Evolutionary conservation across 2,113 vertebrate species (phyloP).

Genomic region (Alexandromys fortis): DNA sequence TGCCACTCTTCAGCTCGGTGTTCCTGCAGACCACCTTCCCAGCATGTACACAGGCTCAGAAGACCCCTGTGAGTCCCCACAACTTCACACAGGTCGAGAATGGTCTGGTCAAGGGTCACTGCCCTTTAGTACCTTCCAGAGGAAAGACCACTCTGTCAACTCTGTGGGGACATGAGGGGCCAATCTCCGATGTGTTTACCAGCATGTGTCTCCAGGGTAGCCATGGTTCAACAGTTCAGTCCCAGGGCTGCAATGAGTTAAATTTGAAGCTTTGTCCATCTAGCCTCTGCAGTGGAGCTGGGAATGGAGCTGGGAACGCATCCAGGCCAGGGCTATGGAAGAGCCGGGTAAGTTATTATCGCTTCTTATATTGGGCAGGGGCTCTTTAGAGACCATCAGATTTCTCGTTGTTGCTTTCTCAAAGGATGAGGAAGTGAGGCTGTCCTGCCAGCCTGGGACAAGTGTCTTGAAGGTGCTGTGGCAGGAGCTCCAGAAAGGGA

Average conservation of each 20-base stretch:
- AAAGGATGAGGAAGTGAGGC: neutral
- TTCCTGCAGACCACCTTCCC: fast-evolving
- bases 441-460: neutral
- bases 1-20: fast-evolving
- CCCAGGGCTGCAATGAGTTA: neutral
- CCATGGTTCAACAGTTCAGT: neutral
- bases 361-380: fast-evolving
- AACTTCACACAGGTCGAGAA: neutral
- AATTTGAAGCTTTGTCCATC: neutral
- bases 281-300: neutral
- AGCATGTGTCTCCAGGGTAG: neutral
- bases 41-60: neutral
- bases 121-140: neutral
- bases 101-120: fast-evolving
- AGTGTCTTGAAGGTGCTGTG: neutral
- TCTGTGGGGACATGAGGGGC: neutral
- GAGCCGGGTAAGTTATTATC: fast-evolving
- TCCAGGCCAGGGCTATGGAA: neutral
- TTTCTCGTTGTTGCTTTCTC: neutral
- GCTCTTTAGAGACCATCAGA: neutral
- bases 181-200: fast-evolving
- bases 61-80: neutral
- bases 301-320: neutral
- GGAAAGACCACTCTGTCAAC: neutral
- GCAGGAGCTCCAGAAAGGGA: slow-evolving; percentile 36